Evolutionary conservation across 2,888 invertebrate genomes (phyloP).

Genomic region (Thereva nobilitata): DNA sequence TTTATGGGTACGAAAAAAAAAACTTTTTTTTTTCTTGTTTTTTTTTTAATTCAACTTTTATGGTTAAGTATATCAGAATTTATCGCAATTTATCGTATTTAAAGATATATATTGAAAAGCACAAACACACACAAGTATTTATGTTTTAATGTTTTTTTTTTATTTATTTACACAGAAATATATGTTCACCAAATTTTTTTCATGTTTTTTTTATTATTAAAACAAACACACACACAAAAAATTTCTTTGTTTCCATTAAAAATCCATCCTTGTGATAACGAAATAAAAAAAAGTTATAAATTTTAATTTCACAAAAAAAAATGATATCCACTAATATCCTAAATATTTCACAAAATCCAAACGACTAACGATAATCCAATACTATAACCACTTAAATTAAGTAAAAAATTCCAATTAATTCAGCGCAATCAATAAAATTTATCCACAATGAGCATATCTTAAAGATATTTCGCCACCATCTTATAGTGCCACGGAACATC

Average conservation of each 20-base stretch:
- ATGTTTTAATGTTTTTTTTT: too few species aligned
- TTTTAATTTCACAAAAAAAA: not conserved
- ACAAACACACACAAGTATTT: not conserved
- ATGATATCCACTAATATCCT: slow-evolving; percentile 22
- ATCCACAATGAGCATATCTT: slow-evolving; percentile 20
- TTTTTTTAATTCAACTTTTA: not conserved
- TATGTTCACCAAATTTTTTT: too few species aligned
- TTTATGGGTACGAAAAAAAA: slow-evolving; percentile 1
- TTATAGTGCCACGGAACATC: slow-evolving; percentile 32
- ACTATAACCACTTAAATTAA: slow-evolving; percentile 22
- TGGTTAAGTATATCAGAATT: not conserved
- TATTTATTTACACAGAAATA: too few species aligned
- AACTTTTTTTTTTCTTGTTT: not conserved
- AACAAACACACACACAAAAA: too few species aligned
- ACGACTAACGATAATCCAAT: slow-evolving; percentile 15
- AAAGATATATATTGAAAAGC: not conserved
- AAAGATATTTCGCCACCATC: slow-evolving; percentile 41
- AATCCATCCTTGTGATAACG: not conserved
- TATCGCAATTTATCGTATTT: slow-evolving; percentile 3
- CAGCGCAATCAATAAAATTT: slow-evolving; percentile 31
- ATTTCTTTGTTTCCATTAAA: too few species aligned
- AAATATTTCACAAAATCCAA: slow-evolving; percentile 11
- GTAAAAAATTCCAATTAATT: slow-evolving; percentile 27
- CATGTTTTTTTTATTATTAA: too few species aligned
- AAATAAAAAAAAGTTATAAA: slow-evolving; percentile 2